These are phyloP conservation scores for Mus spretus DNA, from an alignment of 2,797 vertebrate genomes.

Conservation along the genomic window DNA sequence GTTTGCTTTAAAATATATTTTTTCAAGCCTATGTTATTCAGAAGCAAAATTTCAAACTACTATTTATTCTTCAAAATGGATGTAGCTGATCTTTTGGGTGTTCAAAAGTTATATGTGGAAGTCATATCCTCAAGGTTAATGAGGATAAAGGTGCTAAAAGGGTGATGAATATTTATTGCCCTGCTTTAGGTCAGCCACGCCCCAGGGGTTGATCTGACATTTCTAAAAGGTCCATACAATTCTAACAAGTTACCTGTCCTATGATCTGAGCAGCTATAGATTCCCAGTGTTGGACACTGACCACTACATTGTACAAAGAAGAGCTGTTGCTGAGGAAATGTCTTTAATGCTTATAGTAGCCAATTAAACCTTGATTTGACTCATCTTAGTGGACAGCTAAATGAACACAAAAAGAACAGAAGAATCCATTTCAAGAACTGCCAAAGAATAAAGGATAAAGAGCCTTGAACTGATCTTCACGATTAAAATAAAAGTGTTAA, in stretches of 20 bases:
- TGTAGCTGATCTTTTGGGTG: background rate
- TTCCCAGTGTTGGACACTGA: background rate
- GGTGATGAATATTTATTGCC: background rate
- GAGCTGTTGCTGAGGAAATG: background rate
- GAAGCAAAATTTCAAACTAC: background rate
- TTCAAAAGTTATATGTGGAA: background rate
- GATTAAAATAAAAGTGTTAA: background rate
- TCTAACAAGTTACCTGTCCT: background rate
- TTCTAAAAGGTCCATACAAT: background rate
- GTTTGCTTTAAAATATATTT: background rate
- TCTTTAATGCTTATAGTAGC: background rate
- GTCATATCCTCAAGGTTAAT: too few relatives aligned
- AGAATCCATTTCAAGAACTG: background rate
- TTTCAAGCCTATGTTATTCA: background rate
- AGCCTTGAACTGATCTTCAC: background rate
- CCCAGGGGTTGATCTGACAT: background rate
- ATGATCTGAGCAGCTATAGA: background rate
- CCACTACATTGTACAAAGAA: background rate
- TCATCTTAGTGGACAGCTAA: background rate
- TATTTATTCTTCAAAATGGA: background rate
- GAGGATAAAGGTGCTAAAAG: background rate
- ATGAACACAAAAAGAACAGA: background rate
- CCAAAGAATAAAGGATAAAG: background rate
- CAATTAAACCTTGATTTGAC: background rate
- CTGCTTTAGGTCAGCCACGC: background rate